These are phyloP conservation scores for Actinia equina DNA, from an alignment of 64 coral and sea anemone genomes.

Conservation along the genomic window DNA sequence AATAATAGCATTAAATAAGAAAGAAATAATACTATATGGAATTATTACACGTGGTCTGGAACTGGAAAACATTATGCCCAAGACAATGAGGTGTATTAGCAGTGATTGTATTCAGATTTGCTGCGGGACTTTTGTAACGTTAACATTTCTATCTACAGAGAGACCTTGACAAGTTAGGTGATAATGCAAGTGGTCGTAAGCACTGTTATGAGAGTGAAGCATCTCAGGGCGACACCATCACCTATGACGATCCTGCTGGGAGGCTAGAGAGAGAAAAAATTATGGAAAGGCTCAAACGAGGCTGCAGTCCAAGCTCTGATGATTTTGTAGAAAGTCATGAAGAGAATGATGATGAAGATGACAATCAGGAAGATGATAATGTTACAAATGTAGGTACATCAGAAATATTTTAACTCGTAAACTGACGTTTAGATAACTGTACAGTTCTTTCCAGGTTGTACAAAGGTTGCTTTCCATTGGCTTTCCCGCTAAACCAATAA, in stretches of 20 bases:
- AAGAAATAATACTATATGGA: too few species aligned
- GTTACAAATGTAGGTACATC: neutral
- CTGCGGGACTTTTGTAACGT: too few species aligned
- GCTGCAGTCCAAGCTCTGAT: constrained; percentile 58
- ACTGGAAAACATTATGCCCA: too few species aligned
- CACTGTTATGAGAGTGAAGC: constrained; percentile 72
- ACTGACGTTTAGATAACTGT: too few species aligned
- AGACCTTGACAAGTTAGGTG: neutral
- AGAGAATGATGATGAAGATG: constrained; percentile 3
- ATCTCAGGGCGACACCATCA: constrained; percentile 81
- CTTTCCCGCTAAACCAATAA: too few species aligned
- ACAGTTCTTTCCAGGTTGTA: too few species aligned
- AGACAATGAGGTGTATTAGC: too few species aligned
- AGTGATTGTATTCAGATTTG: too few species aligned
- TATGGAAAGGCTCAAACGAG: constrained; percentile 69
- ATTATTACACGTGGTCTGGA: too few species aligned
- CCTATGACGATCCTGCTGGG: constrained; percentile 92
- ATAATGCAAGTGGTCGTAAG: neutral
- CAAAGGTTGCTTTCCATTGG: too few species aligned
- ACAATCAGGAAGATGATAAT: neutral
- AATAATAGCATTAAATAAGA: too few species aligned
- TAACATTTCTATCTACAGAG: neutral
- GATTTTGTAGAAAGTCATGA: constrained; percentile 28
- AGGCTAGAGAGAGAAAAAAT: constrained; percentile 84
- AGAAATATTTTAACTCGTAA: too few species aligned